Base-by-base conservation (phyloP, 1,140 invertebrate genomes). In the Forficula auricularia region DNA sequence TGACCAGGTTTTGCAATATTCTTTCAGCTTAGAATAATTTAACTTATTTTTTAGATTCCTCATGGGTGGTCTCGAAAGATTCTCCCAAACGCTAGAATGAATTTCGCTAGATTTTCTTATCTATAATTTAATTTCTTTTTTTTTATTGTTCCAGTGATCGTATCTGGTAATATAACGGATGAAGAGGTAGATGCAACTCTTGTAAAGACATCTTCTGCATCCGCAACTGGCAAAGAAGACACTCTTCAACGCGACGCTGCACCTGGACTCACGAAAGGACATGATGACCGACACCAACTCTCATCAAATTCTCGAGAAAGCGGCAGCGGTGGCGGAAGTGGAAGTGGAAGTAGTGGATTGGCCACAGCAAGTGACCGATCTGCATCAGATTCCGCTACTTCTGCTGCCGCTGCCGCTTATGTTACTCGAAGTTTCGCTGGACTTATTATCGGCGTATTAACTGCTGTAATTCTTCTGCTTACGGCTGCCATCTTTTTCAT, bases 371-470 rank as follows among this genome's bases (percentile, higher is more conserved):
- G 22, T 27, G 22, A 27, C 10, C 22, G 22, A 27, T 27, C 22
- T 27, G 22, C 22, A 27, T 27, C 22, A 6, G 22, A 27, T 6
- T 27, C 22, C 22, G 22, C 22, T 6, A 27, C 22, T 27, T 27
- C 22, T 6, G 22, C 22, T 10, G 22, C 22, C 22, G 22, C 22
- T 27, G 22, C 22, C 22, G 22, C 22, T 6, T 27, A 27, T 27
- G 22, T 27, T 27, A 27, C 22, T 6, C 22, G 22, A 6, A 27
- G 22, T 27, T 27, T 27, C 10, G 22, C 22, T 52, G 79, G 78
- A 33, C 66, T 82, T 48, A 71, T 83, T 44, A 80, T 84, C 52
- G 79, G 79, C n/a, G 70, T 76, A 32, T 63, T 84, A 47, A 73
- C 74, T 12, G 77, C 77, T 16, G 73, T 82, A 47, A 82, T 83